A percentile compares a stretch with the other conserved stretches of the same genome.
These are phyloP conservation scores for Ceratothoa steindachneri DNA, from an alignment of 2,888 invertebrate genomes.

Conservation along the genomic window DNA sequence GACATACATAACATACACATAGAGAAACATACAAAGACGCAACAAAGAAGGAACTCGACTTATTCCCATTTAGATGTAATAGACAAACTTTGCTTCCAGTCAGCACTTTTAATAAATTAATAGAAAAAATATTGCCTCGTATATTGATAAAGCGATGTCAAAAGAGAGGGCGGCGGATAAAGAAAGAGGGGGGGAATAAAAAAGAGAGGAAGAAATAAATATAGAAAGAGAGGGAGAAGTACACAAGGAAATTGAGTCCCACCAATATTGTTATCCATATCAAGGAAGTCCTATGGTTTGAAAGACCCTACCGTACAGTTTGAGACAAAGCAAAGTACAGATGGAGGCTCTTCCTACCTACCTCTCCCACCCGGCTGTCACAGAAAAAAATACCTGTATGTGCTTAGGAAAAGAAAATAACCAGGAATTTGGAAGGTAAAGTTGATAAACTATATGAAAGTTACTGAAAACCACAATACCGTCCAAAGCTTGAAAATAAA, in stretches of 20 bases:
- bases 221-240: conserved; percentile 9
- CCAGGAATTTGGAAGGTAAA: too few species aligned
- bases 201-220: conserved; percentile 3
- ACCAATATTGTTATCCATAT: neutral
- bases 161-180: neutral
- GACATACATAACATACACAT: neutral
- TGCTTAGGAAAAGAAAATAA: too few species aligned
- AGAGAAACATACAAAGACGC: neutral
- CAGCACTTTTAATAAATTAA: neutral
- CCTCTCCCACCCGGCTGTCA: too few species aligned
- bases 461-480: too few species aligned
- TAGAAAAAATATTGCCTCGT: neutral
- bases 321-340: too few species aligned
- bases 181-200: conserved; percentile 13
- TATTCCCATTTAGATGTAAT: neutral
- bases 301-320: too few species aligned
- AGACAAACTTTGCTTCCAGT: neutral
- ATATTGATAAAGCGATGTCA: neutral
- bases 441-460: too few species aligned
- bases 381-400: too few species aligned
- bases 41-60: neutral
- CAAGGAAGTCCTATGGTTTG: too few species aligned
- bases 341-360: too few species aligned
- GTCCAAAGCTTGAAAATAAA: too few species aligned
- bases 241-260: neutral